phyloP scores from a whole-genome alignment of 2,888 invertebrate species.

The Balanococcus diminutus region DNA sequence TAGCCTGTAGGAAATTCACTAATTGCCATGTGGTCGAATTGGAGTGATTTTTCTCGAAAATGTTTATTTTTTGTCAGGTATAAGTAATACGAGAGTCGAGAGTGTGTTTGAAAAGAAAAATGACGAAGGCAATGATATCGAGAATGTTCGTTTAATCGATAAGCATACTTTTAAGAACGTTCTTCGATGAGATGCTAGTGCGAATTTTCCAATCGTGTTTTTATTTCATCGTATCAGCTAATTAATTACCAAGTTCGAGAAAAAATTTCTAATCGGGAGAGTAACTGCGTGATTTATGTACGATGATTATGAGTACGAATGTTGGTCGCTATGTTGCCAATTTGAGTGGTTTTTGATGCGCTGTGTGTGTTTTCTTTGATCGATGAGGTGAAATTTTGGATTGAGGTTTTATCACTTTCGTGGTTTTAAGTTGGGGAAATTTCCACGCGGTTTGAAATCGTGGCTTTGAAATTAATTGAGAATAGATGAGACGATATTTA shows the following conservation, averaged over 20 bases:
- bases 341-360: not conserved
- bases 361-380: not conserved
- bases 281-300: not conserved
- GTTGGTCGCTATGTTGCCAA: not conserved
- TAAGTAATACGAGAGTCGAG: no score
- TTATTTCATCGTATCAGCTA: not conserved
- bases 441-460: no score
- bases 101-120: not conserved
- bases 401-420: not conserved
- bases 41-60: not conserved
- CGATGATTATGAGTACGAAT: not conserved
- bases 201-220: not conserved
- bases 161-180: not conserved
- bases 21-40: not conserved
- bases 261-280: not conserved
- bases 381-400: not conserved
- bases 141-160: no score
- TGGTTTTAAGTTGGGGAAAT: not conserved
- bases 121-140: not conserved
- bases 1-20: not conserved
- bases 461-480: no score
- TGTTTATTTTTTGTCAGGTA: not conserved
- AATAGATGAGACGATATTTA: no score
- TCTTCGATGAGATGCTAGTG: not conserved
- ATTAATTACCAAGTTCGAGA: not conserved